A percentile compares a stretch with the other conserved stretches of the same genome.
phyloP scores from a whole-genome alignment of 1,140 invertebrate species.

The Planococcus citri region DNA sequence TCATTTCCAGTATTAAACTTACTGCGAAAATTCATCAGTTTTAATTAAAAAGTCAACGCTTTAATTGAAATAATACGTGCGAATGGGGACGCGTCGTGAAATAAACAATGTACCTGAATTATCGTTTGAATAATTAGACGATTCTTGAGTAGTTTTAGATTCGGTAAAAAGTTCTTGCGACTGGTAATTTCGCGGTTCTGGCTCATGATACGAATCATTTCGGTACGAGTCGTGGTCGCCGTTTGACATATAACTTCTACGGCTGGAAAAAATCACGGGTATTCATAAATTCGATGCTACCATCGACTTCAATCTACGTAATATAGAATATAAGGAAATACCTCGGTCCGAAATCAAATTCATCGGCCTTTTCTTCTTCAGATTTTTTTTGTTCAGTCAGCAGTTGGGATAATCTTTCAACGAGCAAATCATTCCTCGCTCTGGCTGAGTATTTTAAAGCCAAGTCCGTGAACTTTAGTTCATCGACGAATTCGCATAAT shows the following conservation, averaged over 20 bases:
- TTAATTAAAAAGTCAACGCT: neutral
- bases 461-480: constrained; percentile 59
- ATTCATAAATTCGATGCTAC: no score
- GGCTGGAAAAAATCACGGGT: no score
- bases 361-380: neutral
- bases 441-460: constrained; percentile 77
- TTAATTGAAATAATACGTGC: neutral
- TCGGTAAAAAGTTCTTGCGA: constrained; percentile 10
- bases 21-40: neutral
- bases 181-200: neutral
- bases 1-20: neutral
- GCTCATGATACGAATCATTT: neutral
- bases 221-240: neutral
- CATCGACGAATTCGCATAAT: constrained; percentile 67
- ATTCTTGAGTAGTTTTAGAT: neutral
- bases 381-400: neutral
- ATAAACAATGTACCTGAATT: neutral
- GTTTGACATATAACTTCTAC: neutral
- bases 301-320: no score
- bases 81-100: neutral
- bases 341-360: neutral
- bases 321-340: no score
- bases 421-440: constrained; percentile 57
- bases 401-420: constrained; percentile 50
- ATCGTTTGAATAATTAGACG: neutral